Evolutionary conservation across 2,113 vertebrate genomes (phyloP).

Genomic region (Gobius niger): DNA sequence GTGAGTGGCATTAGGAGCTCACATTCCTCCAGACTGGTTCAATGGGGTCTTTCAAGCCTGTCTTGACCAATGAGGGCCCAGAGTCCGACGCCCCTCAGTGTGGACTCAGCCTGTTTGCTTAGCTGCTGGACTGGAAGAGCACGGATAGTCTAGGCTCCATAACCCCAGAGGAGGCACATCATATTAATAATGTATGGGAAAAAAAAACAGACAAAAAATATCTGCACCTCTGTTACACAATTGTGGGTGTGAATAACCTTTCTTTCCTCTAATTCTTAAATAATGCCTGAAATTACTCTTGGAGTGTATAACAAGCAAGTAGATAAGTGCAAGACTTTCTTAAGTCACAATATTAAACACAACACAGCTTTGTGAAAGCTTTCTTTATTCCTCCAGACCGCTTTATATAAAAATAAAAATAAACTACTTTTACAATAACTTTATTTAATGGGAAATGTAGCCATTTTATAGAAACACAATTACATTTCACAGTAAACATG

Average conservation of each 20-base stretch:
- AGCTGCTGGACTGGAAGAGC: slow-evolving; percentile 65
- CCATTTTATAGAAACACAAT: neutral
- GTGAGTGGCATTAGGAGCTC: slow-evolving; percentile 49
- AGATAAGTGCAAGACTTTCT: neutral
- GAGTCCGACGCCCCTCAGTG: slow-evolving; percentile 50
- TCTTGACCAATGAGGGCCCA: slow-evolving; percentile 63
- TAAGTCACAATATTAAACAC: slow-evolving; percentile 43
- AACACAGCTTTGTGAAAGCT: slow-evolving; percentile 56
- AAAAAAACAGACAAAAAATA: no score
- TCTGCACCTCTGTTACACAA: no score
- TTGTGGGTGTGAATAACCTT: no score
- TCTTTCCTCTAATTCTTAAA: no score
- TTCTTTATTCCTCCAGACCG: slow-evolving; percentile 47
- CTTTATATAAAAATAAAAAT: slow-evolving; percentile 15
- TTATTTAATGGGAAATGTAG: no score
- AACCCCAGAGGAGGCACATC: neutral
- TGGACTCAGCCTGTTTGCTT: slow-evolving; percentile 73
- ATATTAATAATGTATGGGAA: neutral
- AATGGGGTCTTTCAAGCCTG: slow-evolving; percentile 72
- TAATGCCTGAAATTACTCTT: neutral
- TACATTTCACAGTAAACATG: slow-evolving; percentile 24
- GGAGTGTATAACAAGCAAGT: neutral
- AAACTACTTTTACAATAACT: slow-evolving; percentile 3
- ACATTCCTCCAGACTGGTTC: slow-evolving; percentile 66
- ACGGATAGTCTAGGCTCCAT: slow-evolving; percentile 4